Evolutionary conservation across 1,140 invertebrate species (phyloP), one percentile per base, ranked within the genome.

Genomic region (Steinernema khuongi): DNA sequence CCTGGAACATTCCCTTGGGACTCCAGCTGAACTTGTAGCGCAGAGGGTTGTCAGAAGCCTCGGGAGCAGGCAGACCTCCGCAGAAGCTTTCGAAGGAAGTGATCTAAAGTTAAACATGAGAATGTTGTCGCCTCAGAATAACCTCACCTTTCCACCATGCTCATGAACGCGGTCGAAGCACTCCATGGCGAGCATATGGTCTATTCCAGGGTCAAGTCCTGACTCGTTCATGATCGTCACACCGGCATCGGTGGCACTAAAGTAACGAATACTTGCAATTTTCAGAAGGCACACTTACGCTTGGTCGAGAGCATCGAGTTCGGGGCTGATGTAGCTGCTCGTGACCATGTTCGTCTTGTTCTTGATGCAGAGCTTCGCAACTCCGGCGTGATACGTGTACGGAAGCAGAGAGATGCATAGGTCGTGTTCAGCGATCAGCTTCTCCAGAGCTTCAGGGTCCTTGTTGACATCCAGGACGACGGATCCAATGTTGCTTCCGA

Each of bases 21-120:
- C 72, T 80, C 80, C 80, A 87, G 81, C 93, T 96, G 85, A 99
- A 99, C 86, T 98, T 99, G 87, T 99, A 99, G 18, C 96, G 83
- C 1, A 99, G 86, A 1, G 94, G 91, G 87, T 98, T 97, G 80
- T 92, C 91, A 1, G 95, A 96, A 81, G 90, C 91, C 87, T 98
- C 95, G 0, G 96, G 95, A 0, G 95, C 94, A 0, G 96, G 96
- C 31, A 98, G 86, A 82, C 91, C 97, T 72, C 97, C 97, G 84
- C 96, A 99, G 86, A 93, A 99, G 0, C 94, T 97, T 0, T 96
- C 90, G 85, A 97, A 99, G 0, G 94, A 96, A 67, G 93, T 93
- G 0, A 97, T 89, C 83, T 92, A 90, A 26, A 92, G 71, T 31
- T 0, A 73, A 75, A 31, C 14, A 44, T 1, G 36, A 60, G 17